Evolutionary conservation across 2,797 vertebrate species (phyloP).

Genomic region (Acropternis orthonyx): DNA sequence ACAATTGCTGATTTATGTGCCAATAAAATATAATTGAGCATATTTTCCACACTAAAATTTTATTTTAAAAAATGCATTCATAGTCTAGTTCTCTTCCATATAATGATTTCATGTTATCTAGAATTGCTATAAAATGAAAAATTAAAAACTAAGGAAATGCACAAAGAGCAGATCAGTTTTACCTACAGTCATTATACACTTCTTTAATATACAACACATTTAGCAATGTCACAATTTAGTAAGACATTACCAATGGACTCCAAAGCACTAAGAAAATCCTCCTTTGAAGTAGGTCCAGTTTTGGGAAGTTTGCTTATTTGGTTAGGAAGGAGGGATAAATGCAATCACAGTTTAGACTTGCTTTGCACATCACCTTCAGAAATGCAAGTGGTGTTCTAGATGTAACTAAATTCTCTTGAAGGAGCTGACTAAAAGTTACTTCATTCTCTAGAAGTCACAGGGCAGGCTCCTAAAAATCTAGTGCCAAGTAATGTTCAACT

Average conservation of each 20-base stretch:
- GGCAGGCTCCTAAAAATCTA: neutral
- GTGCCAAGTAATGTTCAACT: neutral
- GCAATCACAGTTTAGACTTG: neutral
- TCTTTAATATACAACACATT: constrained; percentile 25
- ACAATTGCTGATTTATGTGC: constrained; percentile 71
- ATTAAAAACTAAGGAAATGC: constrained; percentile 29
- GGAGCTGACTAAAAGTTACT: constrained; percentile 2
- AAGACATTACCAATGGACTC: neutral
- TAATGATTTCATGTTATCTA: constrained; percentile 30
- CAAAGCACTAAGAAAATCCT: neutral
- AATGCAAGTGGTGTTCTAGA: constrained; percentile 8
- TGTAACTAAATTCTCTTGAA: constrained; percentile 6
- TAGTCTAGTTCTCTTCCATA: neutral
- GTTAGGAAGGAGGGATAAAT: neutral
- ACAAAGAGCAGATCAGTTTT: constrained; percentile 36
- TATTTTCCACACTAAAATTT: constrained; percentile 67
- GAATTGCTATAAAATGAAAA: constrained; percentile 41
- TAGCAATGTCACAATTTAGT: neutral
- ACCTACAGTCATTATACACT: neutral
- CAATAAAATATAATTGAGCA: constrained; percentile 71
- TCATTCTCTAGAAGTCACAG: neutral
- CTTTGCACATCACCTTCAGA: neutral
- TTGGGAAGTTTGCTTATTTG: neutral
- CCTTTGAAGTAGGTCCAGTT: neutral
- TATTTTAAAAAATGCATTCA: constrained; percentile 26